Base-by-base conservation (phyloP, 1,140 invertebrate species). In the Sweltsa coloradensis region DNA sequence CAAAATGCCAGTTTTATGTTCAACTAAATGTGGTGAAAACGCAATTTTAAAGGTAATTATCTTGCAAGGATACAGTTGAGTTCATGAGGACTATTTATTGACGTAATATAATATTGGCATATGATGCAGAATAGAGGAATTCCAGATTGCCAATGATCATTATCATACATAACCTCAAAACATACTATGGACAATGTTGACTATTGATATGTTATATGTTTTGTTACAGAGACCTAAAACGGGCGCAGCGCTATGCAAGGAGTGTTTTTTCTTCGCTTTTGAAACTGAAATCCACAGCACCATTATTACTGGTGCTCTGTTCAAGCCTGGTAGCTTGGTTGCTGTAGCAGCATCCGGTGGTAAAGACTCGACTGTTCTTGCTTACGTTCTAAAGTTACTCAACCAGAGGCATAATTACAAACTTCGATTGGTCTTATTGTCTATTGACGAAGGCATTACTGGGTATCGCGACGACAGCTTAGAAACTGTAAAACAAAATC, bases 351-450 rank as follows among this genome's bases (percentile, higher is more conserved):
- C 95, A 21, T 97, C 93, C 50, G 96, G 97, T 45, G 97, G 97
- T 40, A 99, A 99, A 75, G 97, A 99, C 66, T 99, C 95, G 0
- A 99, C 97, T 9, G 97, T 99, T 11, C 69, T 99, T 26, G 95
- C 87, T 2, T 82, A 91, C 64, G 76, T 95, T 3, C 64, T 99
- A 53, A 97, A 97, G 66, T 65, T 85, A 3, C 66, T 99, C 3
- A 99, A 99, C 66, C 76, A 94, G 55, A 75, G 83, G 49, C 83
- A 97, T 60, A 70, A 91, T 51, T 99, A 99, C 73, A 88, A 85
- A 11, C 66, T 99, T 1, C 80, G 97, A 41, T 70, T 99, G 22
- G 76, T 93, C 50, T 70, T 99, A 21, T 69, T 99, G 27, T 99
- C 96, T 0, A 92, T 99, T 45, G 96, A 99, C 67, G 96, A 99